Base-by-base conservation (phyloP, 2,797 vertebrate genomes). In the Manis pentadactyla region DNA sequence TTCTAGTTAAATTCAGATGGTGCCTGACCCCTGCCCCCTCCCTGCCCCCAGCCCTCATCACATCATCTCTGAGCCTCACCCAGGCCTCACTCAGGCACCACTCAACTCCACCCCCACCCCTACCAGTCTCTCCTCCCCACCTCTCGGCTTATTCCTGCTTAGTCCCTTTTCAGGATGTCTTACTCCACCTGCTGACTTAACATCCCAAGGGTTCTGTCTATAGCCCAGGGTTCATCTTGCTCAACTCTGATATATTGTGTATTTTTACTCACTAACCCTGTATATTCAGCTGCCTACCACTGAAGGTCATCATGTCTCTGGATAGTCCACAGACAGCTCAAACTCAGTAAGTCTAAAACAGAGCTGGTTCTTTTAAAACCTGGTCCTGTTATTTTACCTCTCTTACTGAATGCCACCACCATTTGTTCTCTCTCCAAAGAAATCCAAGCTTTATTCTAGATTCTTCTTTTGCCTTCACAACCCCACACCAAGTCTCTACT, bases 381-480 rank as follows among this genome's bases (percentile, higher is more conserved):
- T 37, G 15, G 34, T 61, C 85, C 68, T 93, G 21, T 77, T 42
- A 39, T 25, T 42, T 69, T 49, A 68, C 57, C 14, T 93, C 77
- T 77, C 66, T 87, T 81, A 51, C 5, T 18, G 90, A 69, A n/a
- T 13, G 15, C 23, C 17, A 27, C 19, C 59, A 93, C 64, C 79
- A 71, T 46, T 59, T 59, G 71, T 83, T 53, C 31, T 83, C 19
- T 87, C 63, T 82, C 46, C 64, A 37, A 94, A 95, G 61, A 96
- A 77, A 92, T 90, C 42, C 31, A 17, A 27, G 46, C 94, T 64
- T 95, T 88, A 14, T 55, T 87, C 79, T 82, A 55, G 42, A 86
- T 81, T 81, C 25, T 89, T 92, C 64, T 92, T 90, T 83, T 92
- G 34, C 57, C 75, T 86, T 97, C 59, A 64, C 39, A 71, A 21